Conservation (phyloP, 2,113 vertebrate species). For the Caretta caretta region DNA sequence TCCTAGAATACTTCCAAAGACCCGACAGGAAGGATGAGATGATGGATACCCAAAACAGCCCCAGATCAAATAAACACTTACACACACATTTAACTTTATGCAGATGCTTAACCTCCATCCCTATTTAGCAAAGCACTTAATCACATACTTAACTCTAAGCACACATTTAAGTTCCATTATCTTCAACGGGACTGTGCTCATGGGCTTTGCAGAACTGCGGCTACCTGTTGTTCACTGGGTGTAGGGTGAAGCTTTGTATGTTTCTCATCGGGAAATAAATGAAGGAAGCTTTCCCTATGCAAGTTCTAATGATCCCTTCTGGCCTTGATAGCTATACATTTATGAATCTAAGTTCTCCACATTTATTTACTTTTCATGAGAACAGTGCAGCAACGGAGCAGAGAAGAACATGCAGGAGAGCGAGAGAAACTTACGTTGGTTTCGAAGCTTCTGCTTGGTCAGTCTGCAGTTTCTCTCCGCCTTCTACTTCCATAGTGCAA, state of each 20-base stretch:
- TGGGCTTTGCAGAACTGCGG: neutral
- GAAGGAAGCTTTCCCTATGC: neutral
- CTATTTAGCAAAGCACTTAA: conserved; percentile 57
- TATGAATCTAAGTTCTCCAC: neutral
- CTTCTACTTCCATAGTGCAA: conserved; percentile 99
- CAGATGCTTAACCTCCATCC: conserved; percentile 56
- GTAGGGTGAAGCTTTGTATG: neutral
- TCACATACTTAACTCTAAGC: neutral
- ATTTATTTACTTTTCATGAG: neutral
- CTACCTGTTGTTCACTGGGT: conserved; percentile 10
- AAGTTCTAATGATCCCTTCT: neutral
- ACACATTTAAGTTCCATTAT: conserved; percentile 32
- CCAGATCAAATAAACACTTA: conserved; percentile 26
- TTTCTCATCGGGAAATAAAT: neutral
- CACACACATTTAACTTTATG: conserved; percentile 34
- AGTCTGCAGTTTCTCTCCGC: conserved; percentile 97
- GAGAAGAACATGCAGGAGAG: neutral
- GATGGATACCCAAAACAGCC: neutral
- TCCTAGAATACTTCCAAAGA: rapidly evolving
- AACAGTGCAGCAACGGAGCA: rapidly evolving
- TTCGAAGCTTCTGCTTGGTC: conserved; percentile 99
- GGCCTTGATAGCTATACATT: neutral
- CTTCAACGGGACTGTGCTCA: neutral
- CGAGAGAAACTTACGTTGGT: conserved; percentile 88
- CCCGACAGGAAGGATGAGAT: neutral